Conservation (phyloP, 2,113 vertebrate species). For the Caranx melampygus region DNA sequence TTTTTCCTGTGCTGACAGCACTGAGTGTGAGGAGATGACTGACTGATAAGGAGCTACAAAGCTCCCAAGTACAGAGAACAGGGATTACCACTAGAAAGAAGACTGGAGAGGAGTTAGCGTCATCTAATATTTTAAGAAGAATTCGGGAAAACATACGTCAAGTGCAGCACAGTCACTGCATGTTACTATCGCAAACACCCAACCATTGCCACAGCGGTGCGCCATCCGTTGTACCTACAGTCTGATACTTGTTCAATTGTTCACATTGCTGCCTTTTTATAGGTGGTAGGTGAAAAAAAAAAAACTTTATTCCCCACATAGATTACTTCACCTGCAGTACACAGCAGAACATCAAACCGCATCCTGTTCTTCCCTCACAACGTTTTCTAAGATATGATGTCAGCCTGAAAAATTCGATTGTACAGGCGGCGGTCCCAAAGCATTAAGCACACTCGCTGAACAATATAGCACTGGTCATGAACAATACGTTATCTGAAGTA, state of each 20-base stretch:
- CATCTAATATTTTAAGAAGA: slow-evolving; percentile 27
- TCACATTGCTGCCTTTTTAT: slow-evolving; percentile 14
- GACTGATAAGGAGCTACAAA: slow-evolving; percentile 28
- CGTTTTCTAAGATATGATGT: slow-evolving; percentile 50
- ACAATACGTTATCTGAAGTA: slow-evolving; percentile 59
- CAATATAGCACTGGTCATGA: slow-evolving; percentile 62
- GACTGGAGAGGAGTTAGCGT: slow-evolving; percentile 12
- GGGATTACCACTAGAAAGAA: neutral
- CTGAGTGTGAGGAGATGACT: slow-evolving; percentile 31
- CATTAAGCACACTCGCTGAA: slow-evolving; percentile 61
- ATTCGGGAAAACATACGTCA: slow-evolving; percentile 9
- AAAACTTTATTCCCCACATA: slow-evolving; percentile 31
- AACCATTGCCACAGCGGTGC: neutral
- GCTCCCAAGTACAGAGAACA: neutral
- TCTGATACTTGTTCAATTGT: neutral
- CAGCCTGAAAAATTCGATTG: slow-evolving; percentile 51
- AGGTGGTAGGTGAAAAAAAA: neutral
- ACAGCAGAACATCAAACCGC: slow-evolving; percentile 25
- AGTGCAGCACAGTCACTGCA: slow-evolving; percentile 13
- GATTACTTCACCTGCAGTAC: slow-evolving; percentile 1
- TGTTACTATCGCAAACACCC: neutral
- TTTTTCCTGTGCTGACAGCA: slow-evolving; percentile 27
- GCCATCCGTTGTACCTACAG: neutral
- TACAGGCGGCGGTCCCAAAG: slow-evolving; percentile 47
- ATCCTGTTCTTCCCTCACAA: slow-evolving; percentile 4